Conservation (phyloP, 2,888 invertebrate species). For the Troides oblongomaculatus region DNA sequence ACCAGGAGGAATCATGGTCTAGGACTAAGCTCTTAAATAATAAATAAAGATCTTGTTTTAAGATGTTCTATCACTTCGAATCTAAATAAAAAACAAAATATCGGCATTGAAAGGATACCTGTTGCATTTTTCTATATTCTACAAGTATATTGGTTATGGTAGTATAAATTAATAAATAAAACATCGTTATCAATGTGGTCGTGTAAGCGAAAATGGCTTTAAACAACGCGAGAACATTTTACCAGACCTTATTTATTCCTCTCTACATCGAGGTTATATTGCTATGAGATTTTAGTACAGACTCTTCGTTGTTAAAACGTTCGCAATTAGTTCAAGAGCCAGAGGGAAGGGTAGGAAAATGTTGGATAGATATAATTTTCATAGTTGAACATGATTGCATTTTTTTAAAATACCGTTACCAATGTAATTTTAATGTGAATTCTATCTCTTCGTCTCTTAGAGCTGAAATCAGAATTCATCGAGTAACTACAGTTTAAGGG, state of each 20-base stretch:
- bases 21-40: too few species aligned
- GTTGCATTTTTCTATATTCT: too few species aligned
- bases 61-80: too few species aligned
- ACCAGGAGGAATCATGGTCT: too few species aligned
- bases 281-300: conserved; percentile 3
- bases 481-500: too few species aligned
- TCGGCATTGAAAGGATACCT: too few species aligned
- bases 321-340: not conserved
- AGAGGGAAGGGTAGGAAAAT: not conserved
- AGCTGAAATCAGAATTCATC: not conserved
- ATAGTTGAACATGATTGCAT: not conserved
- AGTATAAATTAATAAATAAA: not conserved
- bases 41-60: too few species aligned
- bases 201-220: not conserved
- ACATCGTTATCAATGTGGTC: not conserved
- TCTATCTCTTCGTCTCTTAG: not conserved
- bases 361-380: not conserved
- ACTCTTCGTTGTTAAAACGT: not conserved
- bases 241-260: conserved; percentile 19
- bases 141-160: not conserved
- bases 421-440: not conserved
- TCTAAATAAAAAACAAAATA: too few species aligned
- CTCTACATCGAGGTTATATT: conserved; percentile 15
- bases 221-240: conserved; percentile 10
- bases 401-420: not conserved